Conservation (phyloP, 2,113 vertebrate genomes). For the Forbesichthys papilliferus region DNA sequence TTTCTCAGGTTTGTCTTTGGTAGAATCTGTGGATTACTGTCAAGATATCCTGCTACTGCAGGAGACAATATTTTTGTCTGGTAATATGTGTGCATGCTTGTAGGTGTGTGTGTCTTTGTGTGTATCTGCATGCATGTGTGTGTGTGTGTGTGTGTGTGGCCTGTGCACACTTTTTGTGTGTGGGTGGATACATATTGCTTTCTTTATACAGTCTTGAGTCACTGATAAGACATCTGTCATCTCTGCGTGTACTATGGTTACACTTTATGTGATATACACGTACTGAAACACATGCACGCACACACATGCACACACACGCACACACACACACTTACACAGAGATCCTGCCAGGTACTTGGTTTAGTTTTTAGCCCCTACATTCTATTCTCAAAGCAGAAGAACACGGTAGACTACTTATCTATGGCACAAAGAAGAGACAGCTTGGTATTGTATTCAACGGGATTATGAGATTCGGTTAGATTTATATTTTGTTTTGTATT, state of each 20-base stretch:
- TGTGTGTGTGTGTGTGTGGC: neutral
- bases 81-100: neutral
- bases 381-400: neutral
- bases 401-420: slow-evolving; percentile 4
- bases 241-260: neutral
- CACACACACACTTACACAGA: neutral
- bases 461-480: neutral
- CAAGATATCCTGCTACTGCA: too few relatives aligned
- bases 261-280: neutral
- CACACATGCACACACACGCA: neutral
- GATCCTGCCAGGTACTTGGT: neutral
- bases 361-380: slow-evolving; percentile 8
- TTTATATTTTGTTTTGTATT: slow-evolving; percentile 12
- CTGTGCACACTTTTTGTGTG: neutral
- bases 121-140: neutral
- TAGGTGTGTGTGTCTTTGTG: neutral
- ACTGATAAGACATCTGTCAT: neutral
- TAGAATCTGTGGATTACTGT: too few relatives aligned
- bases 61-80: neutral
- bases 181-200: slow-evolving; percentile 4
- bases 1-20: neutral
- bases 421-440: slow-evolving; percentile 20
- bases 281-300: neutral
- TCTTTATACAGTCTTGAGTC: neutral
- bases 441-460: neutral